These are phyloP conservation scores for Philereme transversata DNA, from an alignment of 2,888 invertebrate genomes.

Conservation along the genomic window DNA sequence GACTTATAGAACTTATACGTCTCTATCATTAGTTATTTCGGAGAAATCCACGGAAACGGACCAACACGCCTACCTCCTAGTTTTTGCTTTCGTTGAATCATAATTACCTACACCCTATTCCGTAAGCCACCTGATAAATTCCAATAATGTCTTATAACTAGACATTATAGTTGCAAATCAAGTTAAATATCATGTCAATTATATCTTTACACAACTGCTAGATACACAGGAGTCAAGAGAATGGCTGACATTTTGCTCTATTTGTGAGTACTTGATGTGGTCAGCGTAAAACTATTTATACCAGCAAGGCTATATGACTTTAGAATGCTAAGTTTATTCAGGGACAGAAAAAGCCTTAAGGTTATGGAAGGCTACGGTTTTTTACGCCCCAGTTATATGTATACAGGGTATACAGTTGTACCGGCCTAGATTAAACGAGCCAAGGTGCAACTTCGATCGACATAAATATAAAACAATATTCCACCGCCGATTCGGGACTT, in stretches of 20 bases:
- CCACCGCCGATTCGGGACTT: too few relatives aligned
- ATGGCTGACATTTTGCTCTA: slow-evolving; percentile 34
- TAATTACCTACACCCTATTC: neutral
- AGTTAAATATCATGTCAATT: slow-evolving; percentile 25
- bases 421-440: too few relatives aligned
- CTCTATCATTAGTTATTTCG: too few relatives aligned
- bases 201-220: slow-evolving; percentile 5
- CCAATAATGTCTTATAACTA: neutral
- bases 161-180: slow-evolving; percentile 3
- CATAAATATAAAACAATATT: too few relatives aligned
- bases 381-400: too few relatives aligned
- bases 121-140: slow-evolving; percentile 5
- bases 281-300: slow-evolving; percentile 1
- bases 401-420: too few relatives aligned
- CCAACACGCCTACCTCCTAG: too few relatives aligned
- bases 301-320: slow-evolving; percentile 12
- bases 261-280: slow-evolving; percentile 5
- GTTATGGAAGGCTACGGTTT: too few relatives aligned
- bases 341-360: slow-evolving; percentile 10
- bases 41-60: neutral
- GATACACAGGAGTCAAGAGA: slow-evolving; percentile 26
- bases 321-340: slow-evolving; percentile 13
- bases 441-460: too few relatives aligned
- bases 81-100: too few relatives aligned
- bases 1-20: too few relatives aligned